Evolutionary conservation across 2,888 invertebrate genomes (phyloP), one percentile per base, ranked within the genome.

Genomic region (Heliconius hortense): DNA sequence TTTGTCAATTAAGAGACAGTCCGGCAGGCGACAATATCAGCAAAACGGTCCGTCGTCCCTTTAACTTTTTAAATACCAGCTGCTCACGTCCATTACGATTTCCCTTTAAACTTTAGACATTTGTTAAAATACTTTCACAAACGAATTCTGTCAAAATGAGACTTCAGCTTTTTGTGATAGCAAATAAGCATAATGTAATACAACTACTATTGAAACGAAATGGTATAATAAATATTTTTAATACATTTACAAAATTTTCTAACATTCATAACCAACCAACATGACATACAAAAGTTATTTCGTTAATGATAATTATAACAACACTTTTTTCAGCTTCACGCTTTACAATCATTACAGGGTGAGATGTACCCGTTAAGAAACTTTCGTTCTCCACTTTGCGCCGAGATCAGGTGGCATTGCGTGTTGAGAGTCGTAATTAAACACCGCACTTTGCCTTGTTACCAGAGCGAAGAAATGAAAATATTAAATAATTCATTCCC

Each of bases 1-100:
- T 73, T 73, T 64, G 35, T 53, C 66, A 77, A 77, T 75, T 71
- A 77, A 53, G 39, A 73, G 53, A 15, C 56, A 56, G 59, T 48
- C 39, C 72, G 56, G 63, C 5, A 5, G 18, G 43, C 18, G 48
- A 21, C 59, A 64, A 77, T 75, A 70, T 75, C 64, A 56, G 39
- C 69, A 60, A 53, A 62, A 43, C 43, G 71, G 39, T 60, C 70
- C 39, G 24, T 74, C 24, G 62, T 69, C 31, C 75, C 67, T 71
- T 35, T 64, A 76, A 73, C 70, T 77, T 77, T 75, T 74, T 69
- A 60, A 62, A 48, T 62, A 62, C 53, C 48, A 28, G 8, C 53
- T 68, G 21, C n/a, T 68, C 53, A 43, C 28, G 28, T 68, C 28
- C 21, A 13, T n/a, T 24, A 10, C 31, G 48, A 21, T 21, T 48